Base-by-base conservation (phyloP, 2,797 vertebrate genomes). In the Orientallactaga sibirica region DNA sequence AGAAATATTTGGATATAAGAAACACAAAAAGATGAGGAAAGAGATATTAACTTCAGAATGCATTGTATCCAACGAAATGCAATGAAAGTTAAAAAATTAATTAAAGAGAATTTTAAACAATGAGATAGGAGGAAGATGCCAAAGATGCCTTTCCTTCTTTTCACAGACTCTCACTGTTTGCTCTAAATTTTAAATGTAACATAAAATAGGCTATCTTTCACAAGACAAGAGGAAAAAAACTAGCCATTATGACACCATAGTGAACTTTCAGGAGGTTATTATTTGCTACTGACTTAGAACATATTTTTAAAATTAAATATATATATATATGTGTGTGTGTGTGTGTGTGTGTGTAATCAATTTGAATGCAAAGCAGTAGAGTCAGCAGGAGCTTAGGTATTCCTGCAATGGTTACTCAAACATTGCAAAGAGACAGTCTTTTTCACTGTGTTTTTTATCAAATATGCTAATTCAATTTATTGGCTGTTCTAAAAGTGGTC, bases 131-230 rank as follows among this genome's bases (percentile, higher is more conserved):
- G 20, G 61, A 55, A 27, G 14, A 66, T 5, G 33, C 71, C 87
- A 70, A 43, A 88, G 22, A 48, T 84, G 18, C 20, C 68, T 76
- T 16, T 71, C 48, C 58, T 3, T 75, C 76, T 78, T 71, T 77
- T 55, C 16, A 85, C 25, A 85, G 18, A 55, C 27, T 68, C 52
- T 22, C 14, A 86, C 33, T 62, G 76, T 93, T 93, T 94, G 87
- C 71, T 96, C 89, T 96, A 96, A 94, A 96, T 94, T 90, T 33
- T 88, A 85, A 96, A 87, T 11, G 24, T 55, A 88, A 76, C 37
- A 33, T 80, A 96, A 95, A 95, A 92, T 80, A 95, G 93, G 92
- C n/a, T 85, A 92, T 14, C 62, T 93, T 81, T 68, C 84, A 92
- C 86, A 55, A 92, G 95, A 93, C 67, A 94, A 87, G 33, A 90